Evolutionary conservation across 2,113 vertebrate species (phyloP), one percentile per base, ranked within the genome.

Genomic region (Ia io): DNA sequence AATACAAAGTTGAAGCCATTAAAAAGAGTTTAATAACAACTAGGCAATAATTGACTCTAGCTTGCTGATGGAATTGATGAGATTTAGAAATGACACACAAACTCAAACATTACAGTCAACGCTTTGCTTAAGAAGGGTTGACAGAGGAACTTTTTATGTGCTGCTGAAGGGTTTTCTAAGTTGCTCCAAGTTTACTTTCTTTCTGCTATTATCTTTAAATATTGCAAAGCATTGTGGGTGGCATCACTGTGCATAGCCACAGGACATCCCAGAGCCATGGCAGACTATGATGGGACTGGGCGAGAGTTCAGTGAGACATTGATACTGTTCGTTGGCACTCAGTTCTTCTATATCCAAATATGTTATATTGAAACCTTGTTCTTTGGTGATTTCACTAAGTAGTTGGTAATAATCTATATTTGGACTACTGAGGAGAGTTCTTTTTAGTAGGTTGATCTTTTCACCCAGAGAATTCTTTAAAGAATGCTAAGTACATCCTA

Each of bases 291-390:
- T 98, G 4, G 98, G 99, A n/a, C 96, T 96, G 53, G 98, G 99
- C 96, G 99, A 99, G 80, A 99, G 89, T 88, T 99, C 98, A 2
- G 98, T 98, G n/a, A 99, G 97, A 96, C 99, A 99, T 96, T 98
- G 98, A 95, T 99, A 98, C 95, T 99, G 98, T 9, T 99, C 99
- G 4, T 98, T 99, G 90, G 98, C 98, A 6, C 99, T 99, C 96
- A 98, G 98, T 95, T 99, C 98, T 93, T 98, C 99, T 99, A 99
- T 99, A 96, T 99, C 98, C 76, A 99, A 98, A 97, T 99, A 99
- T 1, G 98, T 98, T 98, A 98, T 98, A 96, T 98, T 98, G 95
- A 99, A 99, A 87, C 98, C 98, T 97, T 99, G 99, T 96, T 99
- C 99, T 53, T 98, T 97, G 25, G 99, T 98, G 73, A 99, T 96